Evolutionary conservation across 2,888 invertebrate species (phyloP).

Genomic region (Dolichomitus sp.): DNA sequence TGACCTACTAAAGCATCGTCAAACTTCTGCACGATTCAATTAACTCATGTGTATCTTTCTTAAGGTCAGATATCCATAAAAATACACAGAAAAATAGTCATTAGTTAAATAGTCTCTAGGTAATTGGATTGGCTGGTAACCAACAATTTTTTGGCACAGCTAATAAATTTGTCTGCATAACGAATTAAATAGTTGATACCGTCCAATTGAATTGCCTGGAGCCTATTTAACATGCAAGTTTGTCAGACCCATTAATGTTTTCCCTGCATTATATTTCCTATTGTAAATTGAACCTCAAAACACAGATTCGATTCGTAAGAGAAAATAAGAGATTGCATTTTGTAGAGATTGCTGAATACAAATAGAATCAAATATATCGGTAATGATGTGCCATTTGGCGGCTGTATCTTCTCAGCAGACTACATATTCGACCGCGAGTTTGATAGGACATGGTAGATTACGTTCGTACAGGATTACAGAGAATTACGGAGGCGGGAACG

Average conservation of each 20-base stretch:
- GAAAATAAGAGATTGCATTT: background rate
- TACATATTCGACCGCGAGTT: background rate
- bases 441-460: slow-evolving; percentile 56
- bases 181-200: too few species aligned
- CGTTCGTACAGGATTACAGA: slow-evolving; percentile 66
- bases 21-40: background rate
- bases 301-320: background rate
- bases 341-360: background rate
- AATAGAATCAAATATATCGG: background rate
- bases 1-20: background rate
- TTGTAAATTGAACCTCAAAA: too few species aligned
- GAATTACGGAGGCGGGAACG: slow-evolving; percentile 57
- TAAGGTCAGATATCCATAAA: background rate
- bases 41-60: background rate
- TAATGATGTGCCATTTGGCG: background rate
- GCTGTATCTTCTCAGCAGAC: background rate
- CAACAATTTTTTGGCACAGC: background rate
- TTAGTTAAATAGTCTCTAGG: too few species aligned
- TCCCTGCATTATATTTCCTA: too few species aligned
- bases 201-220: too few species aligned
- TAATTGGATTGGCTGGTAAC: background rate
- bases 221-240: too few species aligned
- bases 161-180: too few species aligned
- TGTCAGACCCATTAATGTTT: too few species aligned
- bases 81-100: background rate